phyloP scores from a whole-genome alignment of 2,113 vertebrate species.

The Lampris incognitus region DNA sequence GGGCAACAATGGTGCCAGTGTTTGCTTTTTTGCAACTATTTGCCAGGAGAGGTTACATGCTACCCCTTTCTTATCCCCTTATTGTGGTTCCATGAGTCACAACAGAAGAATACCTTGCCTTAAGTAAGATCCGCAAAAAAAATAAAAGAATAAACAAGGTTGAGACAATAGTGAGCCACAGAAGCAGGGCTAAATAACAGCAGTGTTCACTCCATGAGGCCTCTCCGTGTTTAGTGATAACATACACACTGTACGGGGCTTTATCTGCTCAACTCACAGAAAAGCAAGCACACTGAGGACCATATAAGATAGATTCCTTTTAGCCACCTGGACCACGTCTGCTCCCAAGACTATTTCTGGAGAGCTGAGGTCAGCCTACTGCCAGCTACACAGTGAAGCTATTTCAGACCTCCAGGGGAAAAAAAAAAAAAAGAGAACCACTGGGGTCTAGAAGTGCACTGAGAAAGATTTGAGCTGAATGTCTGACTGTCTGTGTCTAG shows the following conservation, averaged over 20 bases:
- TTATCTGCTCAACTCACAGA: not conserved
- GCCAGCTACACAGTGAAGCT: constrained; percentile 6
- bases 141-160: not conserved
- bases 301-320: constrained; percentile 14
- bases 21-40: not conserved
- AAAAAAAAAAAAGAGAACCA: constrained; percentile 8
- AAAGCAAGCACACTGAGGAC: not conserved
- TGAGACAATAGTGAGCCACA: not conserved
- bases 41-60: not conserved
- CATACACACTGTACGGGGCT: not conserved
- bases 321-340: constrained; percentile 5
- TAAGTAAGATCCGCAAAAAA: not conserved
- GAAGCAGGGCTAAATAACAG: not conserved
- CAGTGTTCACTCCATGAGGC: not conserved
- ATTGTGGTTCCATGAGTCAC: not conserved
- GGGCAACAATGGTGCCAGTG: constrained; percentile 7
- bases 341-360: constrained; percentile 26
- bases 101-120: not conserved
- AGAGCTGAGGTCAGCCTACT: not conserved
- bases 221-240: not conserved
- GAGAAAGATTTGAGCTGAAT: not conserved
- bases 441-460: constrained; percentile 4
- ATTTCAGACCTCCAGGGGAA: constrained; percentile 33
- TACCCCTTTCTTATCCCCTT: not conserved
- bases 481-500: not conserved